phyloP scores from a whole-genome alignment of 1,140 invertebrate genomes.

The Eueides isabella region DNA sequence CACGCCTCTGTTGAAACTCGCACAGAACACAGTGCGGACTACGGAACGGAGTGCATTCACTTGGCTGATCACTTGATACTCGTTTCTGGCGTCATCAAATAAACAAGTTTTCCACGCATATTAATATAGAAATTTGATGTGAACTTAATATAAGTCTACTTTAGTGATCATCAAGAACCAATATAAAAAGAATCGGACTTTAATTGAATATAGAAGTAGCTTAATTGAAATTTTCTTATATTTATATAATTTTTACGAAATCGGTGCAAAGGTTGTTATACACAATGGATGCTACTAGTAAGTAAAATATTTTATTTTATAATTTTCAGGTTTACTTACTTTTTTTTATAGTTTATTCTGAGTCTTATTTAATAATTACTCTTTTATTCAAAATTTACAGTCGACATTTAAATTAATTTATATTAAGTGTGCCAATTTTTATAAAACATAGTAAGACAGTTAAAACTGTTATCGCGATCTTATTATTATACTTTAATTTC shows the following conservation, averaged over 20 bases:
- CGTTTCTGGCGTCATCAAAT: constrained; percentile 47
- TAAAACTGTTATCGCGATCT: neutral
- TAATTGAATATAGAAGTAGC: neutral
- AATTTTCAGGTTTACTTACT: neutral
- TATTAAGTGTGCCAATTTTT: neutral
- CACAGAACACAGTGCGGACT: constrained; percentile 49
- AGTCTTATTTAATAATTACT: neutral
- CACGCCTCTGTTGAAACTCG: constrained; percentile 56
- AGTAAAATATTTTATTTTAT: constrained; percentile 43
- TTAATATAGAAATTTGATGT: constrained; percentile 16
- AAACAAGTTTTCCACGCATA: constrained; percentile 49
- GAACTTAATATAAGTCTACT: constrained; percentile 6
- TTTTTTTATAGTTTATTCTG: neutral
- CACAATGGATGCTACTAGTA: constrained; percentile 78
- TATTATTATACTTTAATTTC: neutral
- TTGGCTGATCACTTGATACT: constrained; percentile 39
- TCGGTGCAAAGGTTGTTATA: constrained; percentile 63
- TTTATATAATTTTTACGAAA: constrained; percentile 31
- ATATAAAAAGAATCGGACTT: neutral
- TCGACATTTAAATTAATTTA: neutral
- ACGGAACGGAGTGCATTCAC: constrained; percentile 67
- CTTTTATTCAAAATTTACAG: neutral
- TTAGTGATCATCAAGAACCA: neutral
- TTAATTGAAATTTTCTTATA: neutral
- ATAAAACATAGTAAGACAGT: neutral